Base-by-base conservation (phyloP, 1,140 invertebrate species). In the Armadillidium nasatum region DNA sequence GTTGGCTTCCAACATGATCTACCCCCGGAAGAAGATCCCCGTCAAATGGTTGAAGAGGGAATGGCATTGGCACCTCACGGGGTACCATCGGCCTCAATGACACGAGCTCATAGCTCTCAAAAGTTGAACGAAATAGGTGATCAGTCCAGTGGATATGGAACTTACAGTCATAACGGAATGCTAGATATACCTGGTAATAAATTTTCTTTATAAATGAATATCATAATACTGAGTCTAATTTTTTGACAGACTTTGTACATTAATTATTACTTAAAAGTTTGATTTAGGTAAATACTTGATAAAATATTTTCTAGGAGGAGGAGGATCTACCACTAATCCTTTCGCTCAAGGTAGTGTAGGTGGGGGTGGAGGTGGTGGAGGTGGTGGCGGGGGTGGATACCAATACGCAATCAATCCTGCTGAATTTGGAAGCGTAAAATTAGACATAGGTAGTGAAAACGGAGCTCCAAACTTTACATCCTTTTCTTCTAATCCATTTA, bases 51-150 rank as follows among this genome's bases (percentile, higher is more conserved):
- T 0, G 93, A 94, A 83, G 93, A 93, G 81, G 93, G 91, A 7
- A 89, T 89, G 43, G 94, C 96, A 84, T 87, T 97, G 81, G 95
- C 95, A 19, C 96, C 96, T 0, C 95, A 97, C 83, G 96, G 96
- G 9, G 95, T 98, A 21, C 95, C 95, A n/a, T 94, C 93, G 81
- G 94, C 94, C 86, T 94, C 93, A 0, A 92, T 97, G 82, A 94
- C 94, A 0, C 87, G 94, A 75, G 94, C 94, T 23, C 86, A 96
- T 7, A 96, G 94, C 75, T 80, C 81, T 6, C 79, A 79, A 50
- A 78, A 80, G 50, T 70, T 81, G 70, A 75, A 81, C 75, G 78
- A 80, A 54, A 2, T 60, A 19, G 19, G 19, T 60, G 71, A 76
- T 67, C 22, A 79, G 54, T 43, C 70, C 6, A 22, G 60, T 66